Conservation (phyloP, 2,113 vertebrate genomes). For the Sporophila hypoxantha region DNA sequence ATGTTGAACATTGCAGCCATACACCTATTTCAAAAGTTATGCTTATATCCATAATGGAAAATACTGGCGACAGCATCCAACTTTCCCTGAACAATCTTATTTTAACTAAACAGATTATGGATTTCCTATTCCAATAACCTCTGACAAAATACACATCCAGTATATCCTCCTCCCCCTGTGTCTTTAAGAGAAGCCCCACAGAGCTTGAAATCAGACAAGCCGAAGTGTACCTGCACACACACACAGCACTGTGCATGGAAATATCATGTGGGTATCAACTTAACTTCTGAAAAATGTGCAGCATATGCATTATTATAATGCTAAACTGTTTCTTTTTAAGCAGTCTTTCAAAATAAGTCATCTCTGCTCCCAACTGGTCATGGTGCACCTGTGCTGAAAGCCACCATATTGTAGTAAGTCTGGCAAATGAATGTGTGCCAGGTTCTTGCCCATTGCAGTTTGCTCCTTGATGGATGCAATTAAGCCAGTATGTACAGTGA, state of each 20-base stretch:
- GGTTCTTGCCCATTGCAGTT: background rate
- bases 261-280: accelerated
- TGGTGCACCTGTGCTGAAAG: background rate
- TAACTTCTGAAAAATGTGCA: background rate
- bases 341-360: background rate
- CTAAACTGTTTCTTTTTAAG: background rate
- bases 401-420: background rate
- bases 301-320: background rate
- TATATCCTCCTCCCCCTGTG: background rate
- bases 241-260: background rate
- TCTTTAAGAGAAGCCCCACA: background rate
- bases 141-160: background rate
- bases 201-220: background rate
- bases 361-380: background rate
- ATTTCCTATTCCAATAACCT: background rate
- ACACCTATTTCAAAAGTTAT: background rate
- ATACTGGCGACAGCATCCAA: background rate
- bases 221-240: background rate
- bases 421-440: background rate
- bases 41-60: background rate
- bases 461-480: background rate
- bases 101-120: background rate
- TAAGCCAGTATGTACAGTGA: background rate
- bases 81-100: background rate
- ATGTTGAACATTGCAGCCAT: background rate